Conservation (phyloP, 2,113 vertebrate species). For the Hymenochirus boettgeri region DNA sequence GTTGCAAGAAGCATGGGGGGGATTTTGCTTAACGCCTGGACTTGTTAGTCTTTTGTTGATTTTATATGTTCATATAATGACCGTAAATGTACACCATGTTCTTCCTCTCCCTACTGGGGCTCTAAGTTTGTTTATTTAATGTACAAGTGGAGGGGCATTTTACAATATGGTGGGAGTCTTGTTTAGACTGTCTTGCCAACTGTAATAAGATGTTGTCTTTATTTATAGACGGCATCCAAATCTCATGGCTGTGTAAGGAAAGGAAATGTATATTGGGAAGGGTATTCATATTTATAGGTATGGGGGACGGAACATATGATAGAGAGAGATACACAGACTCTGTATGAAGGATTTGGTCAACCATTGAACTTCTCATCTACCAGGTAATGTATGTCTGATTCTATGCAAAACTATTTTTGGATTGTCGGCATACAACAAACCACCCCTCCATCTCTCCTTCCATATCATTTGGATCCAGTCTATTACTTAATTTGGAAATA, state of each 20-base stretch:
- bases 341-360: neutral
- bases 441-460: neutral
- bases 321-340: no score
- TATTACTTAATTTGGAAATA: neutral
- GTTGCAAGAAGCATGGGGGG: conserved; percentile 28
- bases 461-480: conserved; percentile 2
- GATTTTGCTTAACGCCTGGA: conserved; percentile 7
- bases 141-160: neutral
- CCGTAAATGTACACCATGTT: conserved; percentile 10
- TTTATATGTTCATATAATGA: conserved; percentile 7
- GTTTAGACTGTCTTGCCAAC: conserved; percentile 3
- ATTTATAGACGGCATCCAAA: no score
- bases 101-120: conserved; percentile 1
- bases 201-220: no score
- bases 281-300: no score
- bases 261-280: no score
- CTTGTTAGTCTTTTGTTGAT: conserved; percentile 12
- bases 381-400: conserved; percentile 16
- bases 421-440: conserved; percentile 10
- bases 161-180: neutral
- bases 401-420: conserved; percentile 22
- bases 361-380: neutral
- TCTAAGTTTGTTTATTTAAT: conserved; percentile 11
- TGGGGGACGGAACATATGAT: no score
- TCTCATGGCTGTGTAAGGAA: no score